phyloP scores from a whole-genome alignment of 2,888 invertebrate species.

The Coenonympha glycerion region DNA sequence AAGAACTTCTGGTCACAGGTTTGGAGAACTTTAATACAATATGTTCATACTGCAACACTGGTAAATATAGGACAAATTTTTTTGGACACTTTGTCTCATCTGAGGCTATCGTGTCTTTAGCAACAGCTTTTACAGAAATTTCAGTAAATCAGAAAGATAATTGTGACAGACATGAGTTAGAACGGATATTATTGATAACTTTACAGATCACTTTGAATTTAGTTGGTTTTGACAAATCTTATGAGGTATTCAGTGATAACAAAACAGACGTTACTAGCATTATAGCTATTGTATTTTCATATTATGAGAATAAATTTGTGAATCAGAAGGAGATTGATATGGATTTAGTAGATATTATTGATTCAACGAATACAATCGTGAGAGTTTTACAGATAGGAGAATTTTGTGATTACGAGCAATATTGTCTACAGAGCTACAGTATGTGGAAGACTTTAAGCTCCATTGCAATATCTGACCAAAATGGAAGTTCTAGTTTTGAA shows the following conservation, averaged over 20 bases:
- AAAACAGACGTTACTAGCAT: conserved; percentile 43
- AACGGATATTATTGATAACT: conserved; percentile 53
- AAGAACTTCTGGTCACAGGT: conserved; percentile 73
- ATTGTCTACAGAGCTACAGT: conserved; percentile 47
- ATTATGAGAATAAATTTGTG: conserved; percentile 57
- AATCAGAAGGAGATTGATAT: conserved; percentile 53
- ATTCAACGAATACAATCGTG: conserved; percentile 50
- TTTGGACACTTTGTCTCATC: conserved; percentile 51
- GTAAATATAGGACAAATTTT: conserved; percentile 45
- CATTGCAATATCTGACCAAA: conserved; percentile 41
- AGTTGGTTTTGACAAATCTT: conserved; percentile 55
- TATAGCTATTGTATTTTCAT: conserved; percentile 47
- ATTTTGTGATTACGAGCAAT: conserved; percentile 43
- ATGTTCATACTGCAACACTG: conserved; percentile 60
- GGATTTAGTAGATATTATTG: conserved; percentile 56
- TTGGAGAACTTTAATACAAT: conserved; percentile 78
- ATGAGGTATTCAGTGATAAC: conserved; percentile 43
- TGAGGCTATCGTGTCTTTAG: conserved; percentile 50
- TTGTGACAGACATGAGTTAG: conserved; percentile 50
- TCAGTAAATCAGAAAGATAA: conserved; percentile 43
- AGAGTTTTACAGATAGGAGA: conserved; percentile 42
- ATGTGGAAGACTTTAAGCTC: conserved; percentile 54
- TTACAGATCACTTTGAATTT: conserved; percentile 56
- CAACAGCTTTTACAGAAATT: conserved; percentile 51
- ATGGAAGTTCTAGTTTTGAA: conserved; percentile 45